phyloP scores from a whole-genome alignment of 2,888 invertebrate genomes.

The Ochropleura plecta region DNA sequence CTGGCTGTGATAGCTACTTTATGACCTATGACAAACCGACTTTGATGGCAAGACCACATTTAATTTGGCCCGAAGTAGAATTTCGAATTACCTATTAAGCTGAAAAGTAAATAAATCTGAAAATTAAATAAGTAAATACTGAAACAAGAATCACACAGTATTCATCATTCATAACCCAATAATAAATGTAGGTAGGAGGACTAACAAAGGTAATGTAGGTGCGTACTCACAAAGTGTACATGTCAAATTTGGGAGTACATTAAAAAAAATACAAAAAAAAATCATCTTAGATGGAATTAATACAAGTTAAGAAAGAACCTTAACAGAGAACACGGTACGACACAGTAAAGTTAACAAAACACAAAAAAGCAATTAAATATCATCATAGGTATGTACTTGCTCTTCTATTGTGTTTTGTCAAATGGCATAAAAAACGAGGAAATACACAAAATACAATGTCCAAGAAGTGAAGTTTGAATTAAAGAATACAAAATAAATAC shows the following conservation, averaged over 20 bases:
- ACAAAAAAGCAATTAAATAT: too few relatives aligned
- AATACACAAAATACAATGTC: background rate
- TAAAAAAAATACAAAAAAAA: too few relatives aligned
- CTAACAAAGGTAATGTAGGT: background rate
- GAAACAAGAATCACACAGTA: background rate
- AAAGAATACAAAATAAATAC: too few relatives aligned
- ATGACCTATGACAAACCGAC: slow-evolving; percentile 95
- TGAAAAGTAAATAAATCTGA: slow-evolving; percentile 40
- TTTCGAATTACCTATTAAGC: slow-evolving; percentile 31
- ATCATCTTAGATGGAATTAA: too few relatives aligned
- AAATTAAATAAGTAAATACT: background rate
- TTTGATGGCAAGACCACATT: slow-evolving; percentile 93
- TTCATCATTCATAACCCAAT: background rate
- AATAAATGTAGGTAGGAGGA: background rate
- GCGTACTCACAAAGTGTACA: too few relatives aligned
- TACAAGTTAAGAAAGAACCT: too few relatives aligned
- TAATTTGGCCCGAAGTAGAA: slow-evolving; percentile 40
- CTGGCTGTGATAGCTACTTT: slow-evolving; percentile 96
- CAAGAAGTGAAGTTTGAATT: background rate
- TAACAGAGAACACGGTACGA: too few relatives aligned
- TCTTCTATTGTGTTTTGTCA: too few relatives aligned
- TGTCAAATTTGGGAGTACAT: too few relatives aligned
- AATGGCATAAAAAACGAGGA: background rate
- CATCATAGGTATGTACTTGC: too few relatives aligned
- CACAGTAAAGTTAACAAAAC: too few relatives aligned